phyloP scores from a whole-genome alignment of 2,797 vertebrate species.

The Malacoctenus gilli region DNA sequence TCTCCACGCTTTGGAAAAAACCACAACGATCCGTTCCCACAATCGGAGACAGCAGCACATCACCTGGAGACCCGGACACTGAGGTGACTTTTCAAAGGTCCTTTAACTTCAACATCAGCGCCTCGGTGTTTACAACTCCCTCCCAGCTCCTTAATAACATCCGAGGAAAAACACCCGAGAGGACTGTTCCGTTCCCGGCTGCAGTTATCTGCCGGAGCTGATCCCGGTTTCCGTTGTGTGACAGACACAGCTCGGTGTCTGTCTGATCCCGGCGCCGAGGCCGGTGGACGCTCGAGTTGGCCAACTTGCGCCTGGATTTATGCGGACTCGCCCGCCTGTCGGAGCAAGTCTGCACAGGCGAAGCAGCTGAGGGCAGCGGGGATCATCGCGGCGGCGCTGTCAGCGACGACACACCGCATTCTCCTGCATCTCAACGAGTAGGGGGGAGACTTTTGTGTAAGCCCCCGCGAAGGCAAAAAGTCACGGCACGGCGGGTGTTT shows the following conservation, averaged over 20 bases:
- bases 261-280: constrained; percentile 52
- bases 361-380: constrained; percentile 21
- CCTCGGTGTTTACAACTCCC: constrained; percentile 21
- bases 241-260: constrained; percentile 48
- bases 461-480: constrained; percentile 1
- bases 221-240: too few relatives aligned
- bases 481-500: background rate
- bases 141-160: constrained; percentile 18
- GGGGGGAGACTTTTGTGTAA: constrained; percentile 10
- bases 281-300: constrained; percentile 38
- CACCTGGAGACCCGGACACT: too few relatives aligned
- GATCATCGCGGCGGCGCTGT: constrained; percentile 8
- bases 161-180: constrained; percentile 8
- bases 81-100: background rate
- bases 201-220: constrained; percentile 26
- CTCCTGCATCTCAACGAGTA: constrained; percentile 7
- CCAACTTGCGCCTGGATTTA: constrained; percentile 46
- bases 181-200: constrained; percentile 35
- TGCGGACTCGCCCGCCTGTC: constrained; percentile 35
- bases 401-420: constrained; percentile 11
- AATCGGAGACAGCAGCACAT: background rate
- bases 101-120: constrained; percentile 20
- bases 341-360: constrained; percentile 23
- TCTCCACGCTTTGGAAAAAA: constrained; percentile 2
- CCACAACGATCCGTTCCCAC: too few relatives aligned